Conservation (phyloP, 2,888 invertebrate genomes). For the Gerris lacustris region DNA sequence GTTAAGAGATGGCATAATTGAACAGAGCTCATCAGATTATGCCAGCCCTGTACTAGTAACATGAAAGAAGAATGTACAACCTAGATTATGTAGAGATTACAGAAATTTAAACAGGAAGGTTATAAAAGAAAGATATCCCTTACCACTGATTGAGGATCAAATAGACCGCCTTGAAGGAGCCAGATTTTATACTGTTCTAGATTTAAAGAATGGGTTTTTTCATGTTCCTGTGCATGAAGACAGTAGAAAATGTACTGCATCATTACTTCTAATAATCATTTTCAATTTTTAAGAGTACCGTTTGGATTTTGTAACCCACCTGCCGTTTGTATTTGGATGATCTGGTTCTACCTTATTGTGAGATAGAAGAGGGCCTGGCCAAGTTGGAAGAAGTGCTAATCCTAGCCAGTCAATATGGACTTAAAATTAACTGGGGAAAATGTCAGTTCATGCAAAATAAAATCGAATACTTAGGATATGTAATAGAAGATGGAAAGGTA, state of each 20-base stretch:
- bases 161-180: slow-evolving; percentile 32
- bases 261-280: slow-evolving; percentile 35
- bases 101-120: slow-evolving; percentile 34
- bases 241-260: slow-evolving; percentile 35
- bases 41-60: slow-evolving; percentile 33
- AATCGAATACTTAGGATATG: slow-evolving; percentile 20
- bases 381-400: slow-evolving; percentile 24
- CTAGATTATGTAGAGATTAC: slow-evolving; percentile 35
- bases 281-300: slow-evolving; percentile 35
- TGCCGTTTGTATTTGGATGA: slow-evolving; percentile 30
- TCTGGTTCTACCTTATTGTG: slow-evolving; percentile 20
- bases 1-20: slow-evolving; percentile 33
- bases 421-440: slow-evolving; percentile 34
- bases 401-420: slow-evolving; percentile 29
- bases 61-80: slow-evolving; percentile 30
- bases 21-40: slow-evolving; percentile 30
- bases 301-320: slow-evolving; percentile 37
- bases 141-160: slow-evolving; percentile 35
- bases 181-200: slow-evolving; percentile 31
- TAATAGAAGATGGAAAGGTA: slow-evolving; percentile 14
- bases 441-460: slow-evolving; percentile 33
- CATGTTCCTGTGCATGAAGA: slow-evolving; percentile 32
- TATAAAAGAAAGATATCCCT: slow-evolving; percentile 32
- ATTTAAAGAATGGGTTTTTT: slow-evolving; percentile 34
- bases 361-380: slow-evolving; percentile 13